Evolutionary conservation across 2,113 vertebrate species (phyloP), one percentile per base, ranked within the genome.

Genomic region (Cryptotis parvus): DNA sequence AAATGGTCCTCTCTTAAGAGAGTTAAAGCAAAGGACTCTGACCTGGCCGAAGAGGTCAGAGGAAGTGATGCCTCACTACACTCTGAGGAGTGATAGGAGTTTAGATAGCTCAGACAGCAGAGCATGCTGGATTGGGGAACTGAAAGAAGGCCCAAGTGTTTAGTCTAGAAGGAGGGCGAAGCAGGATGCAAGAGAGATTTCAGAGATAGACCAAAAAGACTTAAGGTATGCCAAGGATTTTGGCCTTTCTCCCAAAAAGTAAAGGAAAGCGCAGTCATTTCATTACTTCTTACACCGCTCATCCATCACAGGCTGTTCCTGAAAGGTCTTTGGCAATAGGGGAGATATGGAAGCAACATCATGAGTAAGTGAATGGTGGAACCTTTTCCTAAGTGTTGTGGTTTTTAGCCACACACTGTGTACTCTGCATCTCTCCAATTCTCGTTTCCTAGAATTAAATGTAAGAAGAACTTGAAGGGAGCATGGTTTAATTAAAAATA

Each of bases 161-260:
- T 31, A 79, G 72, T 72, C 49, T 27, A 35, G 61, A 87, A 58
- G 81, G 66, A 88, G 52, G 65, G 84, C 72, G 76, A 65, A 61
- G 31, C 39, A 0, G 43, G 76, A 77, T 33, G 24, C 66, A 65
- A 70, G 87, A 58, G 3, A 15, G 29, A 37, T 43, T 68, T 76
- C 75, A 52, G 81, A 91, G 83, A 55, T 20, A 74, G n/a, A 49
- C 55, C 69, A 2, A 78, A 89, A 89, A 76, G 58, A 76, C 35
- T 15, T 24, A 26, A 83, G 39, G 69, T 72, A 77, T 49, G 33
- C 72, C 74, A 41, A 74, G 73, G 61, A 55, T 61, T 29, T 90
- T 93, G 93, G 94, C 93, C 68, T 89, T 80, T 70, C 76, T 96
- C 92, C 86, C 92, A 35, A 93, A n/a, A 95, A 93, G 89, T 35